phyloP scores from a whole-genome alignment of 2,888 invertebrate genomes.

The Eubasilissa splendida region DNA sequence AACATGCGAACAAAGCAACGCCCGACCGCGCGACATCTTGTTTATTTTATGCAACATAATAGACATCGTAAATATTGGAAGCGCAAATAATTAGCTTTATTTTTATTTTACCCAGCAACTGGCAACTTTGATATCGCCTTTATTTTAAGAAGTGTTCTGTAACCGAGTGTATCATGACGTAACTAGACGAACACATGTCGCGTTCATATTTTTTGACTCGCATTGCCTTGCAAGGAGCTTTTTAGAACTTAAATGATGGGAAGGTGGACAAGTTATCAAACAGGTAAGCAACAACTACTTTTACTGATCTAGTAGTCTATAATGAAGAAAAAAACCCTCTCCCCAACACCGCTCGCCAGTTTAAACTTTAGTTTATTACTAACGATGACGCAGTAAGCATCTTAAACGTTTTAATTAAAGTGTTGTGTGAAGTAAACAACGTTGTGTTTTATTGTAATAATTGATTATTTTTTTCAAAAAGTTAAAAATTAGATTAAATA shows the following conservation, averaged over 20 bases:
- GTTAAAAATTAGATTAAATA: too few relatives aligned
- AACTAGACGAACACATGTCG: conserved; percentile 2
- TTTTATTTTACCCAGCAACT: conserved; percentile 31
- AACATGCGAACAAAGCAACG: too few relatives aligned
- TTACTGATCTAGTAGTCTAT: background rate
- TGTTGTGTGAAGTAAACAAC: too few relatives aligned
- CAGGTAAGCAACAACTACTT: background rate
- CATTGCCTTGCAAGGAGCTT: background rate
- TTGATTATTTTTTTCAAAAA: too few relatives aligned
- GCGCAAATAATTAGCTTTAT: conserved; percentile 19
- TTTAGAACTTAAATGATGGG: too few relatives aligned
- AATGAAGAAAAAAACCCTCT: background rate
- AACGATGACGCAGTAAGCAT: too few relatives aligned
- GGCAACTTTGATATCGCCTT: conserved; percentile 30
- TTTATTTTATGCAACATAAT: background rate
- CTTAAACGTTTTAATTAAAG: too few relatives aligned
- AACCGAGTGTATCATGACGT: conserved; percentile 17
- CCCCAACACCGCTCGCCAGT: background rate
- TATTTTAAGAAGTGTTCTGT: conserved; percentile 20
- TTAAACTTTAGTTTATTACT: background rate
- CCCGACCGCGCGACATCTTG: background rate
- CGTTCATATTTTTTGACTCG: background rate
- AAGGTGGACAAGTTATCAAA: background rate
- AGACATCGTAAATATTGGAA: background rate
- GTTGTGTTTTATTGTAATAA: too few relatives aligned